Evolutionary conservation across 1,140 invertebrate species (phyloP).

Genomic region (Papilio machaon): DNA sequence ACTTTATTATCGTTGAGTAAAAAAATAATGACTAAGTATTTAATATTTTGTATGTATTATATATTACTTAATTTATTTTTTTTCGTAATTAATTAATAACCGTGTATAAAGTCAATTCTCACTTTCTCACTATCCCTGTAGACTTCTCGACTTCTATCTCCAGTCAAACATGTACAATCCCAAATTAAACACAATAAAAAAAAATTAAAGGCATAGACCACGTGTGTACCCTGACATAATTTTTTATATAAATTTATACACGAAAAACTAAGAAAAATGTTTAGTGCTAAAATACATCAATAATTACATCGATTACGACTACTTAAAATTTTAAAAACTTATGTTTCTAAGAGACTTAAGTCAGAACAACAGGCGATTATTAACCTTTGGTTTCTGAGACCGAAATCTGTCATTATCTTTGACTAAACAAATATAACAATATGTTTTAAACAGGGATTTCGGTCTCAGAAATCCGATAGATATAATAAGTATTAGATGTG

Average conservation of each 20-base stretch:
- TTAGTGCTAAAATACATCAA: not conserved
- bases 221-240: constrained; percentile 13
- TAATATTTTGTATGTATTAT: too few relatives aligned
- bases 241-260: not conserved
- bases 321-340: not conserved
- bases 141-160: not conserved
- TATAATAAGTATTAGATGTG: not conserved
- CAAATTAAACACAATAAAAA: not conserved
- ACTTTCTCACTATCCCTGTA: constrained; percentile 19
- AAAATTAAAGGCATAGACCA: not conserved
- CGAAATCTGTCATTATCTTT: too few relatives aligned
- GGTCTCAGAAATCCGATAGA: not conserved
- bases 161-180: not conserved
- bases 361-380: not conserved
- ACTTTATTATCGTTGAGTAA: too few relatives aligned
- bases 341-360: not conserved
- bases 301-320: not conserved
- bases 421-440: too few relatives aligned
- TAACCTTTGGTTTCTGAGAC: too few relatives aligned
- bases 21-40: too few relatives aligned
- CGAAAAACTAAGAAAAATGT: constrained; percentile 6
- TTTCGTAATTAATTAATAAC: too few relatives aligned
- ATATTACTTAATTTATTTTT: too few relatives aligned
- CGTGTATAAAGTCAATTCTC: not conserved
- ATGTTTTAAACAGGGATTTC: too few relatives aligned